Percentiles rank a stretch among this genome's conserved stretches.
phyloP scores from a whole-genome alignment of 37 sponge, comb jelly and placozoan genomes.

The Lycopodina hypogea region DNA sequence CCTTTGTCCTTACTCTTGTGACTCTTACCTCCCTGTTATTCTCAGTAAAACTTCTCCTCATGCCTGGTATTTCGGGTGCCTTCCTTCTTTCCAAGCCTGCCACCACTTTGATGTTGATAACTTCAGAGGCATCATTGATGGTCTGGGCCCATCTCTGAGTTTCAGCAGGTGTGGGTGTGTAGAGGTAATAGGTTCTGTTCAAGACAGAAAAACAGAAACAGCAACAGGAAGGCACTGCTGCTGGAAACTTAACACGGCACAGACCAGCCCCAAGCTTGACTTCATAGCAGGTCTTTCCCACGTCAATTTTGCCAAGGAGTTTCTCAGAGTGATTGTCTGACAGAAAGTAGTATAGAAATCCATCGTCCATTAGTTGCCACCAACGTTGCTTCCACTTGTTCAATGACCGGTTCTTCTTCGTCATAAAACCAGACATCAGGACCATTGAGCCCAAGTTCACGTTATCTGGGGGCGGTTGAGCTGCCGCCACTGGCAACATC shows the following conservation, averaged over 20 bases:
- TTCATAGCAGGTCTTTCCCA: conserved; percentile 57
- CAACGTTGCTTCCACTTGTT: conserved; percentile 58
- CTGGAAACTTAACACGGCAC: conserved; percentile 43
- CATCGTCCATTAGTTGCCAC: conserved; percentile 60
- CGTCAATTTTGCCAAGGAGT: conserved; percentile 50
- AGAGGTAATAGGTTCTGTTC: conserved; percentile 59
- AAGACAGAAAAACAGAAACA: conserved; percentile 57
- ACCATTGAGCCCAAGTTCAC: conserved; percentile 21
- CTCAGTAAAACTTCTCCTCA: neutral
- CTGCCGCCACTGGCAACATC: conserved; percentile 11
- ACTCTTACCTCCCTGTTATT: conserved; percentile 3
- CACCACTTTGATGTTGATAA: conserved; percentile 35
- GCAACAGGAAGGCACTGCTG: conserved; percentile 27
- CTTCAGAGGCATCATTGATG: conserved; percentile 18
- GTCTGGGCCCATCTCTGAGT: conserved; percentile 40
- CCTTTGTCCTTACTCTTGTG: neutral
- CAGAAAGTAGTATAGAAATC: conserved; percentile 50
- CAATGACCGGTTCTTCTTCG: conserved; percentile 37
- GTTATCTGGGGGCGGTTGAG: neutral
- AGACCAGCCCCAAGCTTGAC: conserved; percentile 40
- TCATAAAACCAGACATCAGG: conserved; percentile 47
- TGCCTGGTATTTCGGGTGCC: conserved; percentile 18
- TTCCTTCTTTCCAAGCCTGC: conserved; percentile 11
- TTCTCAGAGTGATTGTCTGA: conserved; percentile 20
- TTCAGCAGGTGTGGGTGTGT: conserved; percentile 53